A percentile compares a stretch with the other conserved stretches of the same genome.
Conservation (phyloP, 2,888 invertebrate genomes). For the Eristalinus aeneus region DNA sequence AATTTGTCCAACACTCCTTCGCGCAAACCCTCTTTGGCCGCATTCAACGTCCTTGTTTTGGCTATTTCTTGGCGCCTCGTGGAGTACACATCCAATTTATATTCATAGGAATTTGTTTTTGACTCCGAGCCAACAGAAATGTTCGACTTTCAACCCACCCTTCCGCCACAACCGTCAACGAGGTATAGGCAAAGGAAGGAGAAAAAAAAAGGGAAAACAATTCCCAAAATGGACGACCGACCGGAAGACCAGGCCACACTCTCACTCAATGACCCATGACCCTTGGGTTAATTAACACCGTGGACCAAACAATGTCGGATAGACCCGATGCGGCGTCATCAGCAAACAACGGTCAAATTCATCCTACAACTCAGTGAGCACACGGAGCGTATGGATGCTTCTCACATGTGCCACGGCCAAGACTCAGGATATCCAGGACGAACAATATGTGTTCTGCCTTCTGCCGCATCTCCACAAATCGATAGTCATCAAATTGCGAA, state of each 20-base stretch:
- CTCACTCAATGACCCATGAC: slow-evolving; percentile 48
- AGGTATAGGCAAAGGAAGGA: neutral
- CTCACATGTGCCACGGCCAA: slow-evolving; percentile 17
- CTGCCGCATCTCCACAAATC: slow-evolving; percentile 25
- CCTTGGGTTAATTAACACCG: slow-evolving; percentile 56
- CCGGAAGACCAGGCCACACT: slow-evolving; percentile 10
- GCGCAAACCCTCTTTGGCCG: neutral
- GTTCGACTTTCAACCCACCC: slow-evolving; percentile 16
- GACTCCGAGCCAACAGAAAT: slow-evolving; percentile 34
- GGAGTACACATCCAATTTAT: slow-evolving; percentile 20
- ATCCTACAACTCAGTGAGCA: slow-evolving; percentile 15
- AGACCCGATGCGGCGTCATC: neutral
- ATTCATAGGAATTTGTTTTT: slow-evolving; percentile 33
- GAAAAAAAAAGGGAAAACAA: slow-evolving; percentile 19
- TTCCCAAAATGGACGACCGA: slow-evolving; percentile 33
- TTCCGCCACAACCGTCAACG: neutral
- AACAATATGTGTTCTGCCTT: neutral
- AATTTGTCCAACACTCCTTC: neutral
- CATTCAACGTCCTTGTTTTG: neutral
- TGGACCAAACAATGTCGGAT: slow-evolving; percentile 20
- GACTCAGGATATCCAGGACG: neutral
- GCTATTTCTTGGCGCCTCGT: neutral
- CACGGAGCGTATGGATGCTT: slow-evolving; percentile 24
- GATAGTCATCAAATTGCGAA: slow-evolving; percentile 58
- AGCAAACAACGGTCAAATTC: neutral